These are phyloP conservation scores for Melolontha melolontha DNA, from an alignment of 2,888 invertebrate species.

Conservation along the genomic window DNA sequence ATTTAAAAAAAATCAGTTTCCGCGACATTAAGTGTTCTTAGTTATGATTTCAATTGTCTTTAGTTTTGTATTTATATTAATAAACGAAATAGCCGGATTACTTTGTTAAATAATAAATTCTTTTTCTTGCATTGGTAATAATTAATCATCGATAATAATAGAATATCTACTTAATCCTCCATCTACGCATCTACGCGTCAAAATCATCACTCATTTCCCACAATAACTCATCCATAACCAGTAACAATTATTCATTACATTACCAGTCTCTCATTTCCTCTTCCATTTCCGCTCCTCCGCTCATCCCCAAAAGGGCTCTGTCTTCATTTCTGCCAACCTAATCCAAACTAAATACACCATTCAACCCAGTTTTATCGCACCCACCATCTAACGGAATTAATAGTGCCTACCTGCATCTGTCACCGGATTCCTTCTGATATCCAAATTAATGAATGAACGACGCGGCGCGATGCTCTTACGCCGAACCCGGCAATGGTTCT, in stretches of 20 bases:
- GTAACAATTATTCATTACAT: conserved; percentile 19
- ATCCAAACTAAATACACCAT: too few species aligned
- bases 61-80: too few species aligned
- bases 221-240: conserved; percentile 17
- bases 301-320: neutral
- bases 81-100: too few species aligned
- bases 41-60: too few species aligned
- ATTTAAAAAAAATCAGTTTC: too few species aligned
- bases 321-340: too few species aligned
- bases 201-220: conserved; percentile 1
- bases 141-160: too few species aligned
- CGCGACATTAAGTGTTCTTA: too few species aligned
- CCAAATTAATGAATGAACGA: conserved; percentile 3
- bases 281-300: conserved; percentile 5
- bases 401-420: conserved; percentile 24
- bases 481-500: conserved; percentile 6
- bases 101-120: too few species aligned
- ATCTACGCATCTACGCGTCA: conserved; percentile 3
- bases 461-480: neutral
- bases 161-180: too few species aligned
- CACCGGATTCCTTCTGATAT: conserved; percentile 21
- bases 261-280: conserved; percentile 18
- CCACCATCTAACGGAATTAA: conserved; percentile 19
- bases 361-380: conserved; percentile 3
- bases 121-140: too few species aligned